A percentile compares a stretch with the other conserved stretches of the same genome.
phyloP scores from a whole-genome alignment of 2,797 vertebrate genomes.

The Sebastes nivosus region DNA sequence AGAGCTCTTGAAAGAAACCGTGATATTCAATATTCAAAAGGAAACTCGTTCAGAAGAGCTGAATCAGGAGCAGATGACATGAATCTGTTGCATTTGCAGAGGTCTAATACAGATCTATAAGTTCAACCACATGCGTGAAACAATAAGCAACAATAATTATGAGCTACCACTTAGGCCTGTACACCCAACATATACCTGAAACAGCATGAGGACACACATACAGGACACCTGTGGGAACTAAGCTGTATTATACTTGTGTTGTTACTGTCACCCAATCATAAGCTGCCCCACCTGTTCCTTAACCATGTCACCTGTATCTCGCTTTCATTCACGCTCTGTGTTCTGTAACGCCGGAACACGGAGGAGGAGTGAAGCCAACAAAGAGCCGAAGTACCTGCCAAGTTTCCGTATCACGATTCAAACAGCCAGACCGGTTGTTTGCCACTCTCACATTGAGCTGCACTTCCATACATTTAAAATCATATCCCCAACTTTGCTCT shows the following conservation, averaged over 20 bases:
- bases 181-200: background rate
- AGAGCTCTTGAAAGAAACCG: background rate
- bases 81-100: background rate
- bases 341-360: slow-evolving; percentile 40
- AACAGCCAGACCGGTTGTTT: slow-evolving; percentile 8
- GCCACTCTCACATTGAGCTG: background rate
- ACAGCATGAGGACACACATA: background rate
- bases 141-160: background rate
- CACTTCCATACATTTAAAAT: background rate
- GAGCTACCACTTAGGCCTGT: background rate
- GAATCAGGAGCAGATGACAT: background rate
- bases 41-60: background rate
- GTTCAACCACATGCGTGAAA: background rate
- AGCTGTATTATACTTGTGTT: slow-evolving; percentile 31
- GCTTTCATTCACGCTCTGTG: slow-evolving; percentile 30
- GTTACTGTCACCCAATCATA: slow-evolving; percentile 61
- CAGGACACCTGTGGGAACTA: slow-evolving; percentile 49
- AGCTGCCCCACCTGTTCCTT: slow-evolving; percentile 64
- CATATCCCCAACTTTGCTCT: background rate
- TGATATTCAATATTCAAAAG: background rate
- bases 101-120: background rate
- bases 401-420: slow-evolving; percentile 42
- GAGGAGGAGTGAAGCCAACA: slow-evolving; percentile 52
- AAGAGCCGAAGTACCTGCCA: slow-evolving; percentile 30
- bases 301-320: slow-evolving; percentile 49